Evolutionary conservation across 2,113 vertebrate species (phyloP).

Genomic region (Protobothrops mucrosquamatus): DNA sequence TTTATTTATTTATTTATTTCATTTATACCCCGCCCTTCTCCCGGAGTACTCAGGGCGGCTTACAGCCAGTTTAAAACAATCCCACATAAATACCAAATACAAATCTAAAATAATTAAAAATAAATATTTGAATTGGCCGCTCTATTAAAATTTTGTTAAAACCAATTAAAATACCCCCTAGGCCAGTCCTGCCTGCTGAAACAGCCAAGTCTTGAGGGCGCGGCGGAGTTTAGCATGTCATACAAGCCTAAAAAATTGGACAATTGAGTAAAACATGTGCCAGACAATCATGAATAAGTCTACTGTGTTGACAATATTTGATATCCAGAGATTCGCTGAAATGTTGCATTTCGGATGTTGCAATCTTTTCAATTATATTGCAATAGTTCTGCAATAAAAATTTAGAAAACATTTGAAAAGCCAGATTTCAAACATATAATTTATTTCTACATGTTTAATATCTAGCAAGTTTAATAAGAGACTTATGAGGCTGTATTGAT

Average conservation of each 20-base stretch:
- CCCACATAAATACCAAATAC: too few relatives aligned
- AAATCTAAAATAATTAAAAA: too few relatives aligned
- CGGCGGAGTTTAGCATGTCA: not conserved
- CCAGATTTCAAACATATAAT: not conserved
- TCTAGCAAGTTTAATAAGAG: not conserved
- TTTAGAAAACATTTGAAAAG: not conserved
- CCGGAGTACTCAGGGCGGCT: too few relatives aligned
- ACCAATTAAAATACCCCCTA: too few relatives aligned
- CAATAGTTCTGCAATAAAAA: not conserved
- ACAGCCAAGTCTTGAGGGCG: too few relatives aligned
- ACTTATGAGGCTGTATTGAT: not conserved
- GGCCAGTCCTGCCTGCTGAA: too few relatives aligned
- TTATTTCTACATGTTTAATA: not conserved
- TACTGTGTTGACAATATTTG: not conserved
- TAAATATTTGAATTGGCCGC: too few relatives aligned
- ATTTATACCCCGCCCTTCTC: too few relatives aligned
- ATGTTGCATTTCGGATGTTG: not conserved
- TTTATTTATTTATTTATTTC: too few relatives aligned
- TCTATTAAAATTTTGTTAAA: too few relatives aligned
- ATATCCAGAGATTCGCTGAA: not conserved
- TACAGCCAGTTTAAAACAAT: too few relatives aligned
- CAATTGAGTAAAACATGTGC: not conserved
- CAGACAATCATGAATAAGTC: not conserved
- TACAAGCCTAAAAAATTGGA: not conserved
- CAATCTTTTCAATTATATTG: not conserved